phyloP scores from a whole-genome alignment of 2,797 vertebrate genomes.

The Garrulus glandarius region DNA sequence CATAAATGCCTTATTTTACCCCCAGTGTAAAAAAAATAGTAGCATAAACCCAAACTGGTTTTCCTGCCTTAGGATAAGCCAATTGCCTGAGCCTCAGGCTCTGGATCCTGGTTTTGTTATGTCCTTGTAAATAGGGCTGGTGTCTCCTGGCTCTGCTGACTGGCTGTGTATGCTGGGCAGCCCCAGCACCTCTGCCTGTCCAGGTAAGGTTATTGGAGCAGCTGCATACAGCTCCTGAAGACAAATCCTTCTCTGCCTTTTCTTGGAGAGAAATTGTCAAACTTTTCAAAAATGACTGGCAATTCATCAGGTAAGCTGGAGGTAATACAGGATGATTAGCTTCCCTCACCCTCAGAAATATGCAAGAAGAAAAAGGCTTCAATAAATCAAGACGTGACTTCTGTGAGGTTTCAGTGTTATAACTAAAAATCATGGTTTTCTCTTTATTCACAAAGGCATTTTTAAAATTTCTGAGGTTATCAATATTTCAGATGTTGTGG shows the following conservation, averaged over 20 bases:
- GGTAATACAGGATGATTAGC: neutral
- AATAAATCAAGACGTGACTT: neutral
- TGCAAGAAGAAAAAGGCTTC: neutral
- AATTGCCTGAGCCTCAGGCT: neutral
- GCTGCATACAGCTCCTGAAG: neutral
- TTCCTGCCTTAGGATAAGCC: neutral
- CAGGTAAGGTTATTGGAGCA: neutral
- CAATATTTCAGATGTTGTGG: neutral
- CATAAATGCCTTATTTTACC: neutral
- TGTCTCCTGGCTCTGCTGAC: neutral
- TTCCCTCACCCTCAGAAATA: neutral
- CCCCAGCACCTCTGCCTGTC: neutral
- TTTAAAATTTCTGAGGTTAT: neutral
- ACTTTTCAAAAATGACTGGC: neutral
- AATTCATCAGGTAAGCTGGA: neutral
- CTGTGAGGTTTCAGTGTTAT: neutral
- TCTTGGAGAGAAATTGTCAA: neutral
- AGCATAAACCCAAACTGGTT: neutral
- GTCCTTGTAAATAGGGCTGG: neutral
- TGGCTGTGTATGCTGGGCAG: accelerated
- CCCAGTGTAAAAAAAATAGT: neutral
- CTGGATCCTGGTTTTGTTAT: neutral
- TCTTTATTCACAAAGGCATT: neutral
- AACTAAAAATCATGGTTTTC: neutral
- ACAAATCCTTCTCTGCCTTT: neutral